Evolutionary conservation across 2,113 vertebrate genomes (phyloP), one percentile per base, ranked within the genome.

Genomic region (Tetraodon nigroviridis): DNA sequence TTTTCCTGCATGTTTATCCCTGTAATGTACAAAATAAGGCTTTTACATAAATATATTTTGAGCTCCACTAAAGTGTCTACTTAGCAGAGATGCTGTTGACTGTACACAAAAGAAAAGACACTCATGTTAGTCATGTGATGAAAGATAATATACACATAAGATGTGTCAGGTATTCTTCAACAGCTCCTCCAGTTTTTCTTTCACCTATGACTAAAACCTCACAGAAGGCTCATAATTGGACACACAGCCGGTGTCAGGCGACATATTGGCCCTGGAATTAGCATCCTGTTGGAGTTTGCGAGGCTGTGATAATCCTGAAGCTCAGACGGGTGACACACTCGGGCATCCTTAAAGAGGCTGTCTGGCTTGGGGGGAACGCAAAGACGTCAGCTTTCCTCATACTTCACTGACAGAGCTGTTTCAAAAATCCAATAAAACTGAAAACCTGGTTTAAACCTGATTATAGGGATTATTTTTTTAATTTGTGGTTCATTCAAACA

Each of bases 311-410:
- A 58, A 78, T 74, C 56, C 50, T 22, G 0, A 15, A 47, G 59
- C 18, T 61, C 55, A 59, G 45, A 52, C 60, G 3, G 66, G 56
- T 67, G 66, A 76, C 64, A 64, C 61, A 59, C 19, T 0, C 21
- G 22, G 32, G 19, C 24, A 4, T 51, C 18, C 29, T 45, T 27
- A 66, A 18, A 32, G 47, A 46, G 58, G 41, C 58, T 14, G 11
- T 49, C 52, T 66, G 44, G 51, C 48, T 45, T 13, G 6, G 58
- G 4, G 19, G 12, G 1, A 7, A 58, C 70, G 52, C 63, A 58
- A 58, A 50, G 63, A 29, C 45, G 16, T 53, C 44, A 51, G 58
- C 58, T 74, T 60, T 76, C 60, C 44, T 22, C 45, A 49, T 37
- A 52, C 40, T 20, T 41, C 8, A 44, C 19, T 27, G 14, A 55